These are phyloP conservation scores for Eristalis arbustorum DNA, from an alignment of 2,888 invertebrate species.

Conservation along the genomic window DNA sequence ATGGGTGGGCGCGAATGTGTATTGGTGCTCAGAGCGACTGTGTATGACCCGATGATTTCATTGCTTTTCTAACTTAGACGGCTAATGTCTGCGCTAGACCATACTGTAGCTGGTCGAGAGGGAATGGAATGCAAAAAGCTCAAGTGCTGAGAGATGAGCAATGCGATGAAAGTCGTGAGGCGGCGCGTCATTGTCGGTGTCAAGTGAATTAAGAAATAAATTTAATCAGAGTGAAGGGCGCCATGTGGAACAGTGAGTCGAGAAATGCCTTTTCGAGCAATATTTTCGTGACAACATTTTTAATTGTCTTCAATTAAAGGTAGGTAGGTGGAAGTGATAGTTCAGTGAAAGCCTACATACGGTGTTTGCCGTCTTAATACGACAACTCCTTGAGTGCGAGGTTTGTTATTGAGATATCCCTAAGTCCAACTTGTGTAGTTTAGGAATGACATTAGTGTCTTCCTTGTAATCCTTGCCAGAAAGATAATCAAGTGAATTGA, in stretches of 20 bases:
- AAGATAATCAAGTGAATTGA: too few relatives aligned
- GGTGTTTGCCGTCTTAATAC: too few relatives aligned
- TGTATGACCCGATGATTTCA: slow-evolving; percentile 45
- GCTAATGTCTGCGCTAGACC: slow-evolving; percentile 34
- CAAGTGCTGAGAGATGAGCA: background rate
- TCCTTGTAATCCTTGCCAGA: too few relatives aligned
- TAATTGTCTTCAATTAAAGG: too few relatives aligned
- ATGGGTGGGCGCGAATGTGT: too few relatives aligned
- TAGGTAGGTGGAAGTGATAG: too few relatives aligned
- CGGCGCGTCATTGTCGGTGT: slow-evolving; percentile 13
- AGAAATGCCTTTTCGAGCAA: background rate
- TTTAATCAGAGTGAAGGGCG: slow-evolving; percentile 19
- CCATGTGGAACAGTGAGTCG: slow-evolving; percentile 45
- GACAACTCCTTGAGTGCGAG: too few relatives aligned
- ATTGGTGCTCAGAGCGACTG: background rate
- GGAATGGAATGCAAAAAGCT: slow-evolving; percentile 4
- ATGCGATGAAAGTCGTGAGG: slow-evolving; percentile 12
- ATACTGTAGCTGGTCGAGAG: background rate
- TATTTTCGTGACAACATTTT: too few relatives aligned
- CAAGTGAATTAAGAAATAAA: slow-evolving; percentile 11
- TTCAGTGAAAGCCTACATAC: too few relatives aligned
- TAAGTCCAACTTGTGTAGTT: too few relatives aligned
- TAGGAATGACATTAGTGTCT: too few relatives aligned
- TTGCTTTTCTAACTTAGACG: slow-evolving; percentile 22
- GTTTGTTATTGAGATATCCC: too few relatives aligned